Conservation (phyloP, 2,888 invertebrate species). For the Parnassius mnemosyne region DNA sequence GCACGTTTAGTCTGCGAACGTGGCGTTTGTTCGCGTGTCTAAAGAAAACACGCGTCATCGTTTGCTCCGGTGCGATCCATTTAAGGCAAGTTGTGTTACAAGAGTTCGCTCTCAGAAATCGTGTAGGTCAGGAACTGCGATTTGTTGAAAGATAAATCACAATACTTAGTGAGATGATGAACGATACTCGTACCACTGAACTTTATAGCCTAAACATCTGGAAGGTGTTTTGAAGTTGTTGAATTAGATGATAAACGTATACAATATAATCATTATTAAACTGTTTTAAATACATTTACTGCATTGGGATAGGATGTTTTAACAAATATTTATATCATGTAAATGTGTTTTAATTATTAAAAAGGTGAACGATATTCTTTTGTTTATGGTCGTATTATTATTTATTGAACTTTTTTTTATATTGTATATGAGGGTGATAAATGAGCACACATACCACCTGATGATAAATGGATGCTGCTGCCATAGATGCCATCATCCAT, state of each 20-base stretch:
- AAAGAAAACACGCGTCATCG: conserved; percentile 20
- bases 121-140: conserved; percentile 38
- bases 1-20: conserved; percentile 7
- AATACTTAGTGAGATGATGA: conserved; percentile 28
- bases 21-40: conserved; percentile 27
- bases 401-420: too few species aligned
- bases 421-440: too few species aligned
- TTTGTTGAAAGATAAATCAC: conserved; percentile 33
- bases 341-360: too few species aligned
- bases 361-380: too few species aligned
- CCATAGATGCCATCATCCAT: too few species aligned
- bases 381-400: too few species aligned
- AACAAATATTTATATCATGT: too few species aligned
- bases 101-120: conserved; percentile 28
- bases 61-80: conserved; percentile 29
- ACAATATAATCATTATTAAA: too few species aligned
- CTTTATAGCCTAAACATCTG: conserved; percentile 6
- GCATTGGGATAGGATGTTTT: too few species aligned
- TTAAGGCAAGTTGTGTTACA: conserved; percentile 37
- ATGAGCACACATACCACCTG: too few species aligned
- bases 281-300: too few species aligned
- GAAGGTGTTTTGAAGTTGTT: conserved; percentile 15
- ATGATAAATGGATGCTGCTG: too few species aligned
- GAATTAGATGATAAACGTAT: conserved; percentile 10
- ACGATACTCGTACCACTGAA: conserved; percentile 25